Evolutionary conservation across 2,888 invertebrate genomes (phyloP), one percentile per base, ranked within the genome.

Genomic region (Lordiphosa andalusiaca): DNA sequence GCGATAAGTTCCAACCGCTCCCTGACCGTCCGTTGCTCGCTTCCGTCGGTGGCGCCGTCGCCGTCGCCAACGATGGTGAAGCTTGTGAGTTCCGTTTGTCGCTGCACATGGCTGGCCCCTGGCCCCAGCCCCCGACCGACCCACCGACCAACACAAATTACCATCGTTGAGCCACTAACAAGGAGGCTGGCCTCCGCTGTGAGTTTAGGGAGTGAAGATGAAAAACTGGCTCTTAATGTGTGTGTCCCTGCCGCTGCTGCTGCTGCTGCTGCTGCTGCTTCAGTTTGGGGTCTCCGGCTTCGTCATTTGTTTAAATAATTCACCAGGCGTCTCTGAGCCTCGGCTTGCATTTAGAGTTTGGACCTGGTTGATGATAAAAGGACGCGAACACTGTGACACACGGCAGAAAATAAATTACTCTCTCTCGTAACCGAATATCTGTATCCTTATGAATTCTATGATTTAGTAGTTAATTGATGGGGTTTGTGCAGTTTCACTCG

Each of bases 301-400:
- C 66, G 53, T 40, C 61, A 66, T 67, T 67, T 66, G 67, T 69
- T 69, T 66, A 57, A 69, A 69, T 69, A 69, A 69, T 69, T 69
- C 71, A 69, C 62, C 54, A 57, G 52, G 71, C 54, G 55, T 33
- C 51, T 12, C 23, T 30, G 46, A 46, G 36, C 37, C 35, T 57
- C 23, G 53, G 52, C 57, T 57, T 64, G 66, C 64, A 65, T 58
- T 65, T 64, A 50, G 12, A 25, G 25, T 25, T 25, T 25, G 19
- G 16, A 4, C 3, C 30, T 3, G 30, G 9, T 2, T 30, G 30
- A 30, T n/a, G n/a, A 10, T 30, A 30, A 30, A 42, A 13, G 25
- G 25, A 25, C 25, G 6, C 25, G 23, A 23, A n/a, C n/a, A n/a
- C n/a, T n/a, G n/a, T n/a, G n/a, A n/a, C n/a, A n/a, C n/a, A n/a